A percentile compares a stretch with the other conserved stretches of the same genome.
phyloP scores from a whole-genome alignment of 2,888 invertebrate genomes.

The Euplagia quadripunctaria region DNA sequence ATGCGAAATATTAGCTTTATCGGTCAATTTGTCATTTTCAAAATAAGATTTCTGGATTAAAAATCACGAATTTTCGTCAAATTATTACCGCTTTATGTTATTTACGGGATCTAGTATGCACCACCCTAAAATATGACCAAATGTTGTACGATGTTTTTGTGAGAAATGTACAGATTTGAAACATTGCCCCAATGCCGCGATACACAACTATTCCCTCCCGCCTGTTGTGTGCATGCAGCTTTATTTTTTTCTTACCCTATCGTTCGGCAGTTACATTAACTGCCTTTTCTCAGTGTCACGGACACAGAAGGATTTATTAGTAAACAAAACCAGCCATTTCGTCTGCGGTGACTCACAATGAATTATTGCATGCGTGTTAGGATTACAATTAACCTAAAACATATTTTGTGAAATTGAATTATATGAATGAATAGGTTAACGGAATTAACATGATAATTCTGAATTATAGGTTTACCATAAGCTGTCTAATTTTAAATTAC shows the following conservation, averaged over 20 bases:
- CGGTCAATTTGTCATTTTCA: too few species aligned
- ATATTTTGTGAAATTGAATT: background rate
- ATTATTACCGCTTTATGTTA: too few species aligned
- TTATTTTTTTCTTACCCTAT: conserved; percentile 6
- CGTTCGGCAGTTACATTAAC: conserved; percentile 31
- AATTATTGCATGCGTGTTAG: conserved; percentile 21
- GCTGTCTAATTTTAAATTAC: background rate
- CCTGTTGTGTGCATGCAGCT: background rate
- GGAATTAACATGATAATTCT: background rate
- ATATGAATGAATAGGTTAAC: background rate
- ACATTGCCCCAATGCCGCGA: conserved; percentile 32
- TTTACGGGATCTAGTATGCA: too few species aligned
- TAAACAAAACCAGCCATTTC: conserved; percentile 49
- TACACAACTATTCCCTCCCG: background rate
- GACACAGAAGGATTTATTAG: conserved; percentile 61
- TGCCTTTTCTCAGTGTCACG: conserved; percentile 65
- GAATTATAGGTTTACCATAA: background rate
- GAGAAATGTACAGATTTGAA: background rate
- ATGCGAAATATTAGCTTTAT: too few species aligned
- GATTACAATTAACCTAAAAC: conserved; percentile 9
- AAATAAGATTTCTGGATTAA: too few species aligned
- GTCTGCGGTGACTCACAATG: conserved; percentile 41
- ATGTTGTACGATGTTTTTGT: too few species aligned
- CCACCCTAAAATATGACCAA: too few species aligned
- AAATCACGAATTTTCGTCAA: too few species aligned